phyloP scores from a whole-genome alignment of 2,113 vertebrate species.

The Progne subis region DNA sequence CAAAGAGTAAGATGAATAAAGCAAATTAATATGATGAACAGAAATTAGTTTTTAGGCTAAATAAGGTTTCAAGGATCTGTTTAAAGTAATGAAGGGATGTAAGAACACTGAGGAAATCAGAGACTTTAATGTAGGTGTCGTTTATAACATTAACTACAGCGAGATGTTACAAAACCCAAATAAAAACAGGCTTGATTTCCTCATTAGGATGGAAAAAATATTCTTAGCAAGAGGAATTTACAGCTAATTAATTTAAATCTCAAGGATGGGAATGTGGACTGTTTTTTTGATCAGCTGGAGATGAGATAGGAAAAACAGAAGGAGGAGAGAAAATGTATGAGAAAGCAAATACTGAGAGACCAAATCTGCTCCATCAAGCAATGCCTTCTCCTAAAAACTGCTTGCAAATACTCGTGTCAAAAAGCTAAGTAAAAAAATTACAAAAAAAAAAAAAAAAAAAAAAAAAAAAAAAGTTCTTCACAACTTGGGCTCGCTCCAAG shows the following conservation, averaged over 20 bases:
- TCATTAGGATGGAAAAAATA: background rate
- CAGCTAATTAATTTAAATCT: background rate
- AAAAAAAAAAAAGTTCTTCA: background rate
- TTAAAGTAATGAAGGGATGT: background rate
- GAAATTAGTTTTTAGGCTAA: background rate
- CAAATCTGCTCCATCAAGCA: rapidly evolving
- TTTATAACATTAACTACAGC: background rate
- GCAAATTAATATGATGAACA: background rate
- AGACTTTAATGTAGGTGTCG: background rate
- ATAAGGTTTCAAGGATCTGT: background rate
- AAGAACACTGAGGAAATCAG: background rate
- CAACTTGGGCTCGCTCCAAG: background rate
- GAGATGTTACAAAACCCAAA: background rate
- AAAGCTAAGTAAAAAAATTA: background rate
- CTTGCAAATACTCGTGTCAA: background rate
- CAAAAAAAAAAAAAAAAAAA: background rate
- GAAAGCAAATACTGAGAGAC: background rate
- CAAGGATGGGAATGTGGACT: background rate
- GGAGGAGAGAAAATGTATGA: background rate
- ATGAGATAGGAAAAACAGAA: background rate
- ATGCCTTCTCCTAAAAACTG: background rate
- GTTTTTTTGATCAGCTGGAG: background rate
- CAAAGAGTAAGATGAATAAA: background rate
- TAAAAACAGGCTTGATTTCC: background rate
- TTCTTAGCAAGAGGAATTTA: background rate